Conservation (phyloP, 1,140 invertebrate species). For the Lanistes nyassanus region DNA sequence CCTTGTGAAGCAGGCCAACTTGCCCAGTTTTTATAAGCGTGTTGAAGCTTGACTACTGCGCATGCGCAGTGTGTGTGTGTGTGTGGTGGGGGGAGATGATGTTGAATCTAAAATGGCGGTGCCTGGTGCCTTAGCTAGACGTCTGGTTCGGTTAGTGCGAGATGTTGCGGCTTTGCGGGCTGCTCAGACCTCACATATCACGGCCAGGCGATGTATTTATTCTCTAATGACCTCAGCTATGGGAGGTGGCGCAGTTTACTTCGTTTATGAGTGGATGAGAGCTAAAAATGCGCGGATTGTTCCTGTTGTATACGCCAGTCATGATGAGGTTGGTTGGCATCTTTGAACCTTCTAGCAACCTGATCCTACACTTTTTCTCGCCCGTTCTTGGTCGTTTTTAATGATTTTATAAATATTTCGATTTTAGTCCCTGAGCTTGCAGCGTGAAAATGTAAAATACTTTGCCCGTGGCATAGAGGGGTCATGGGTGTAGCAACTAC, state of each 20-base stretch:
- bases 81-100: too few species aligned
- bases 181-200: too few species aligned
- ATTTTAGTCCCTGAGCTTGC: too few species aligned
- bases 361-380: too few species aligned
- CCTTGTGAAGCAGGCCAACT: not conserved
- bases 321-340: too few species aligned
- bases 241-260: constrained; percentile 7
- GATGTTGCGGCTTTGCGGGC: not conserved
- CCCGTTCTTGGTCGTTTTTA: too few species aligned
- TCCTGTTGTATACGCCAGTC: not conserved
- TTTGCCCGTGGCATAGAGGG: too few species aligned
- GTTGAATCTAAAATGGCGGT: constrained; percentile 4
- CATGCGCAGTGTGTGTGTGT: not conserved
- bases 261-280: not conserved
- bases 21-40: constrained; percentile 3
- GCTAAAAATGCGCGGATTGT: not conserved
- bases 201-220: not conserved
- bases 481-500: too few species aligned
- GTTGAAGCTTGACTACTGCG: not conserved
- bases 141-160: constrained; percentile 2
- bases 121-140: not conserved
- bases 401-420: too few species aligned
- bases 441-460: too few species aligned
- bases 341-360: too few species aligned
- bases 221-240: constrained; percentile 9